Base-by-base conservation (phyloP, 2,888 invertebrate genomes). In the Penaeus monodon region DNA sequence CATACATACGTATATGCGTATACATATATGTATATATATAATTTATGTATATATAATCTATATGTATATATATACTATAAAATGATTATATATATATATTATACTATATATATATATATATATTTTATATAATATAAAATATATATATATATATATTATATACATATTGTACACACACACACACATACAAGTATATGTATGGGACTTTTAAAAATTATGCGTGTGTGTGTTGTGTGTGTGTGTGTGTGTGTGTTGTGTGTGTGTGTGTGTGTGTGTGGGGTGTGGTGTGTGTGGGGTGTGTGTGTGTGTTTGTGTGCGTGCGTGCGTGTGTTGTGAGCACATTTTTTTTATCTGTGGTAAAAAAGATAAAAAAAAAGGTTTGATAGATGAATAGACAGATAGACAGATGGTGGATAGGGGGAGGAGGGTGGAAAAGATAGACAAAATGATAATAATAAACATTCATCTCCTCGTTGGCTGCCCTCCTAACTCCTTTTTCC, bases 281-380 rank as follows among this genome's bases (percentile, higher is more conserved):
- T 80, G 17, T 80, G 20, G 24, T 57, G 27, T 79, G 63, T 79
- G 24, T 79, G n/a, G n/a, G n/a, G 27, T 79, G 17, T 79, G n/a
- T 79, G 63, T 57, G 29, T 79, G 24, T 63, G 29, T 57, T 1
- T 24, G 12, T 57, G 66, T 66, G 0, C 8, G 1, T 44, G 10
- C 10, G 10, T 8, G 44, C 10, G 44, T 44, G 44, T 27, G 33
- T 38, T 73, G 73, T 27, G 2, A 20, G 14, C 73, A n/a, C n/a
- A n/a, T n/a, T n/a, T n/a, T n/a, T n/a, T n/a, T n/a, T n/a, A n/a
- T n/a, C n/a, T n/a, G n/a, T n/a, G 17, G 70, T 17, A 6, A 29
- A 73, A n/a, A 73, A 38, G 27, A 38, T 17, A 38, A 29, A 38
- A 2, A 27, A 38, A 73, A 29, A 73, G 73, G 73, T 29, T 1